A percentile compares a stretch with the other conserved stretches of the same genome.
These are phyloP conservation scores for Phocides pigmalion DNA, from an alignment of 1,140 invertebrate species.

Conservation along the genomic window DNA sequence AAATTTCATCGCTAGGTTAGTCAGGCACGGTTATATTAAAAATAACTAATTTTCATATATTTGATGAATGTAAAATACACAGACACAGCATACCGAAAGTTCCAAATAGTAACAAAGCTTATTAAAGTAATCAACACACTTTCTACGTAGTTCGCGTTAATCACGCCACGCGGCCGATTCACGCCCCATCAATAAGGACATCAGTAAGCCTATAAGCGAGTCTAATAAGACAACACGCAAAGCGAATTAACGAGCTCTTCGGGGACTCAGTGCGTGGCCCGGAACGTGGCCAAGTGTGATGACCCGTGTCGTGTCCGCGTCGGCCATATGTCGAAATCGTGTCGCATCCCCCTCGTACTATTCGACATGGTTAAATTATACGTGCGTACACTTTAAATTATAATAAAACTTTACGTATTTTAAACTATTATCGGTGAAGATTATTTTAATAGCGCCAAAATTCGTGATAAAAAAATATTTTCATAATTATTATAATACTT, in stretches of 20 bases:
- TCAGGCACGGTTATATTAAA: no score
- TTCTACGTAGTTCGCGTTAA: not conserved
- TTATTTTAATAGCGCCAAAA: no score
- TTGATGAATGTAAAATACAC: no score
- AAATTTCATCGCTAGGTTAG: no score
- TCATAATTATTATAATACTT: no score
- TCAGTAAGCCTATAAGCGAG: slow-evolving; percentile 26
- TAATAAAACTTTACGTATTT: no score
- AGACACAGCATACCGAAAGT: no score
- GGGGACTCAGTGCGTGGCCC: not conserved
- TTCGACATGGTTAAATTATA: not conserved
- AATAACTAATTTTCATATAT: no score
- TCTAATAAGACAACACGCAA: slow-evolving; percentile 27
- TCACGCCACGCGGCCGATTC: not conserved
- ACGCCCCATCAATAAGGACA: slow-evolving; percentile 12
- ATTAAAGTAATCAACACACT: not conserved
- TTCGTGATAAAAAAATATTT: no score
- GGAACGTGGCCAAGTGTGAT: not conserved
- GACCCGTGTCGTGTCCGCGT: not conserved
- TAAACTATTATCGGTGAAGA: no score
- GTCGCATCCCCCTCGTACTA: not conserved
- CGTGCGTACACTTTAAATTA: no score
- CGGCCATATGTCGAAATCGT: not conserved
- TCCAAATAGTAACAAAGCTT: not conserved
- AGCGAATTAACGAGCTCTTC: slow-evolving; percentile 8